These are phyloP conservation scores for Lepidurus packardi DNA, from an alignment of 1,140 invertebrate species.

Conservation along the genomic window DNA sequence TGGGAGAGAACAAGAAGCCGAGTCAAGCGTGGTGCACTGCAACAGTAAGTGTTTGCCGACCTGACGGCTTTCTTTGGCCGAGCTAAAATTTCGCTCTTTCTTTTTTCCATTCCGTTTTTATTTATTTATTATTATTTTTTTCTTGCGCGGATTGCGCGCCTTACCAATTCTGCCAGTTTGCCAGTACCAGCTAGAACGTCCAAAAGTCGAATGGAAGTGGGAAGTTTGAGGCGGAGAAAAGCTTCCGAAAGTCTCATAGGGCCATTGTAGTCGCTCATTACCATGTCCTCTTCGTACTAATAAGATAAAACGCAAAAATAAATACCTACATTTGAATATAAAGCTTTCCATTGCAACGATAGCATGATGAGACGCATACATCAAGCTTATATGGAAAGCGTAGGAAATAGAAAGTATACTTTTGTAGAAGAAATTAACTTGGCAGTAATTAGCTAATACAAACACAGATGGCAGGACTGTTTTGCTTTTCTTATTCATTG, in stretches of 20 bases:
- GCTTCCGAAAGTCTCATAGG: constrained; percentile 24
- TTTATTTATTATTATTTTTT: too few species aligned
- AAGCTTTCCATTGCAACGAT: neutral
- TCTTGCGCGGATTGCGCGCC: neutral
- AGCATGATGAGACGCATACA: neutral
- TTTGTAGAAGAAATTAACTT: too few species aligned
- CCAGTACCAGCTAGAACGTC: constrained; percentile 34
- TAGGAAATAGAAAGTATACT: too few species aligned
- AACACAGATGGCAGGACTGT: too few species aligned
- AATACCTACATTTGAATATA: neutral
- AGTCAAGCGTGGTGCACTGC: neutral
- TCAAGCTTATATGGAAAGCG: too few species aligned
- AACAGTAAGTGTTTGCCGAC: neutral
- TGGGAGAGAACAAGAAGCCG: neutral
- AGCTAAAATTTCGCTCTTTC: too few species aligned
- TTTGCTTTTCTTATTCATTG: too few species aligned
- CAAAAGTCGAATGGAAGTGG: constrained; percentile 27
- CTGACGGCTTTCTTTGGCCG: too few species aligned
- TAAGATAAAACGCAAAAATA: constrained; percentile 23
- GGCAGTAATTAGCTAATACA: too few species aligned
- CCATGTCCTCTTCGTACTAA: constrained; percentile 34
- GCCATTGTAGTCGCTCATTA: constrained; percentile 25
- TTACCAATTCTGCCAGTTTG: constrained; percentile 32
- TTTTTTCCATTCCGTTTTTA: too few species aligned
- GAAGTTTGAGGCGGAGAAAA: constrained; percentile 30